Base-by-base conservation (phyloP, 2,113 vertebrate genomes). In the Colossoma macropomum region DNA sequence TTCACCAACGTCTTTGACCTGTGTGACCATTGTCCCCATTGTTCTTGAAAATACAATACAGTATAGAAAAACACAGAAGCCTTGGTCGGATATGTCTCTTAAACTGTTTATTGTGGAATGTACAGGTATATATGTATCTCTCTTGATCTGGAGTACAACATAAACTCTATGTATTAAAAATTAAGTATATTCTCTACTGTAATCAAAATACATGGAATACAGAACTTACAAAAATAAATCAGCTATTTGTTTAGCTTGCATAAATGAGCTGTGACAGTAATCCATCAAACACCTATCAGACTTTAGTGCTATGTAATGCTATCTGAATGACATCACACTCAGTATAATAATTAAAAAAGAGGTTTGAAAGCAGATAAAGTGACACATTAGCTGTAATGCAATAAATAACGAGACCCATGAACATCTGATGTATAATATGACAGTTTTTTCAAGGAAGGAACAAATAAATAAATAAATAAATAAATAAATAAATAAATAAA, bases 191-290 rank as follows among this genome's bases (percentile, higher is more conserved):
- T n/a, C 66, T 70, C 19, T 68, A 68, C 7, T 68, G 27, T 70
- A 38, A n/a, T 70, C 34, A 38, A 70, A 41, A 70, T 70, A 41
- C 66, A 70, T 5, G 8, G 34, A 41, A 21, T 13, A 41, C 38
- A 41, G 66, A n/a, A 41, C 66, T 70, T 70, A 41, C 30, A 68
- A 70, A 70, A 70, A 70, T 70, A 70, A 70, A 23, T 50, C 45
- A 48, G 45, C 5, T 32, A 19, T 41, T n/a, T 38, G 19, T 1
- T 69, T 38, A 12, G 0, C 38, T 34, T 21, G 16, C 34, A 69
- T 19, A 34, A 25, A 32, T 27, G 30, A 21, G 4, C 12, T 0
- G 30, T 5, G 28, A 66, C 63, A 66, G 30, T 16, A 66, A 30
- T 30, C 63, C 27, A 30, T 66, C 63, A 66, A 32, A 68, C 65